Base-by-base conservation (phyloP, 1,140 invertebrate species). In the Formica exsecta region DNA sequence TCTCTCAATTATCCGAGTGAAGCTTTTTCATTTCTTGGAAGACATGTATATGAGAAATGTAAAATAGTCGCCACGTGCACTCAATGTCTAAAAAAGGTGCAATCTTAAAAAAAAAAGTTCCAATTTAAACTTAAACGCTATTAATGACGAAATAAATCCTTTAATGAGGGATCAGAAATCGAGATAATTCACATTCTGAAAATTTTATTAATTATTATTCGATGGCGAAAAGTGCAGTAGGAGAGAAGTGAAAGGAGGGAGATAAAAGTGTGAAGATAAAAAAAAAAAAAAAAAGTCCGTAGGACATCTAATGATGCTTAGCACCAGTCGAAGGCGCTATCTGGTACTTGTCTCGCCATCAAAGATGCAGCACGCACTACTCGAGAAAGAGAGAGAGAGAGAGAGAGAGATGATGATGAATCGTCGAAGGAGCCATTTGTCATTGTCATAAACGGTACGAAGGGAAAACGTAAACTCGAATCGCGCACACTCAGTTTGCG, bases 401-500 rank as follows among this genome's bases (percentile, higher is more conserved):
- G 3, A 16, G 36, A 22, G 44, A 25, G 48, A 62, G 48, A 25
- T 11, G 68, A 90, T 92, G 91, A 94, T 90, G 87, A 92, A 93
- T 92, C 84, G 89, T 73, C 80, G 22, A 85, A 79, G 65, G 29
- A 25, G 57, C 62, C 90, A 93, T 93, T 91, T 90, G 87, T 94
- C 93, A 93, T 90, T 93, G 93, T 93, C 93, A 91, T 90, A 89
- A 89, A 85, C 87, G 68, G 86, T 44, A 51, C 41, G 9, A 1
- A 75, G 48, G 44, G 62, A 11, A 62, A 86, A 62, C 65, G 75
- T 38, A 71, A 87, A 25, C 65, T 51, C 44, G 75, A 80, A 70
- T 66, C 65, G 76, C 66, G 38, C 41, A 32, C 65, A 48, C 71
- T 86, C 74, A 81, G 75, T 57, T 61, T 74, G 64, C 76, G 62